Evolutionary conservation across 2,797 vertebrate species (phyloP), one percentile per base, ranked within the genome.

Genomic region (Phoxinus dragarum): DNA sequence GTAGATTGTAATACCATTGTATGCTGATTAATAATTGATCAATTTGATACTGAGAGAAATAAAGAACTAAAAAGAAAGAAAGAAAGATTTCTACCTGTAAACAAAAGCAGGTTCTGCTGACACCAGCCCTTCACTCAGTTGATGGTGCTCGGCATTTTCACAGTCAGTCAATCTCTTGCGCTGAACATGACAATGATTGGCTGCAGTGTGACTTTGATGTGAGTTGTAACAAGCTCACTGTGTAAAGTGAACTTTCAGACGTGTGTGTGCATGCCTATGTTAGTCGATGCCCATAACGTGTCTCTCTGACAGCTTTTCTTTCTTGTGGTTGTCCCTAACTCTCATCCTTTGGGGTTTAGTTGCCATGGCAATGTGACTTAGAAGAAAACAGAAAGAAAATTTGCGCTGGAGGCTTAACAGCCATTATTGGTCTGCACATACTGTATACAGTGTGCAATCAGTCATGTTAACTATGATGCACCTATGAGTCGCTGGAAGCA

Each of bases 331-430:
- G 89, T 90, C 88, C 88, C 90, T 88, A 76, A 69, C 52, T 88
- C 81, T 87, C 90, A 88, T 92, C 90, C 90, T 90, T 91, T 88
- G 90, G 93, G 93, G 90, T 91, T 93, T 91, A 86, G 95, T 96
- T 96, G 93, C 95, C 92, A 95, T 95, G 94, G 94, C 71, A 88
- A 95, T 94, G 80, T 80, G 90, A 90, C 87, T 82, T 88, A 84
- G 89, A 92, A 90, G 91, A 92, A 49, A 91, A 86, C 86, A 80
- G 69, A 94, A 93, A 90, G 88, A 92, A 89, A 92, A 90, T 91
- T 89, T 90, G 91, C 86, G 88, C 91, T 93, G 93, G 93, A 90
- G 93, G 92, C 87, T 85, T 81, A 76, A 84, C 76, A 61, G 27
- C 34, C 17, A 36, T 85, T 85, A 74, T 38, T 38, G 89, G 84